These are phyloP conservation scores for Trachymyrmex cornetzi DNA, from an alignment of 1,140 invertebrate species.

Conservation along the genomic window DNA sequence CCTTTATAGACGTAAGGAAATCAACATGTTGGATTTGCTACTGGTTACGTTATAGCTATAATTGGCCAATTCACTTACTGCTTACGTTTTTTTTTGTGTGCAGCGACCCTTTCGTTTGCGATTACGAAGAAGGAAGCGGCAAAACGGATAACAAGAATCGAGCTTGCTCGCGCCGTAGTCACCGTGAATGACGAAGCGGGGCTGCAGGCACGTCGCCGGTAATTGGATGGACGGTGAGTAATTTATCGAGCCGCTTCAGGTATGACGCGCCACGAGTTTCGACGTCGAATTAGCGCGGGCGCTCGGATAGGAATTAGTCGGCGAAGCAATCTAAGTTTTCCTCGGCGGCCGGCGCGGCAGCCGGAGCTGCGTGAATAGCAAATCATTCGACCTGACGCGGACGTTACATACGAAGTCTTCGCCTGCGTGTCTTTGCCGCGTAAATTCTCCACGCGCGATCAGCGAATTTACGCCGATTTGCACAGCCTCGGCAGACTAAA, in stretches of 20 bases:
- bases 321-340: slow-evolving; percentile 66
- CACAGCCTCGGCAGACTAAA: not conserved
- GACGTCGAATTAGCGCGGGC: slow-evolving; percentile 59
- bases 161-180: slow-evolving; percentile 22
- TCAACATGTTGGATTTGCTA: too few species aligned
- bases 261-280: slow-evolving; percentile 62
- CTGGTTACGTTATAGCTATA: too few species aligned
- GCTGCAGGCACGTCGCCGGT: slow-evolving; percentile 45
- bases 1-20: too few species aligned
- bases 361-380: slow-evolving; percentile 32
- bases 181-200: slow-evolving; percentile 52
- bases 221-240: slow-evolving; percentile 64
- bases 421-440: slow-evolving; percentile 10
- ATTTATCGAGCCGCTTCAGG: slow-evolving; percentile 65
- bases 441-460: slow-evolving; percentile 42
- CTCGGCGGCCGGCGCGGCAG: not conserved
- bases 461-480: not conserved
- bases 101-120: not conserved
- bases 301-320: slow-evolving; percentile 60
- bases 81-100: too few species aligned
- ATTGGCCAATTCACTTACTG: too few species aligned
- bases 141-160: slow-evolving; percentile 36
- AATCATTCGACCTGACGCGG: slow-evolving; percentile 47
- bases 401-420: slow-evolving; percentile 20
- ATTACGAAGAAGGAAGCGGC: not conserved